Conservation (phyloP, 2,888 invertebrate genomes). For the Platycheirus albimanus region DNA sequence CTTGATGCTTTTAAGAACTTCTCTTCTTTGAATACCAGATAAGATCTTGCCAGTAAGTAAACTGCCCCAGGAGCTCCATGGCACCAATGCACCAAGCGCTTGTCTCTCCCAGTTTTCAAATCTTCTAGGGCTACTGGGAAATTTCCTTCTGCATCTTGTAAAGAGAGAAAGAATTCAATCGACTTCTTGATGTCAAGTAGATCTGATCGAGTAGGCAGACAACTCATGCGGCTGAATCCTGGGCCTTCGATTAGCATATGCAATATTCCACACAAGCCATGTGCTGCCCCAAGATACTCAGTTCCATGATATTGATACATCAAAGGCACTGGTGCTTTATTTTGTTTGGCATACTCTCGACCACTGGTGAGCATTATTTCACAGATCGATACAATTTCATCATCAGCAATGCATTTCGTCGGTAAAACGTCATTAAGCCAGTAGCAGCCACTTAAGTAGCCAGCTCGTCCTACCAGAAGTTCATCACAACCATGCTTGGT, state of each 20-base stretch:
- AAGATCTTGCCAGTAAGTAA: slow-evolving; percentile 92
- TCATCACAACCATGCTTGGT: slow-evolving; percentile 90
- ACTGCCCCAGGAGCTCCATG: slow-evolving; percentile 93
- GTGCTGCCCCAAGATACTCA: slow-evolving; percentile 85
- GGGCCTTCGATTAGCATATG: slow-evolving; percentile 86
- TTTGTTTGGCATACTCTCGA: slow-evolving; percentile 85
- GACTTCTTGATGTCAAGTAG: slow-evolving; percentile 85
- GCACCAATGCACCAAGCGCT: slow-evolving; percentile 94
- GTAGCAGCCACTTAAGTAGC: slow-evolving; percentile 90
- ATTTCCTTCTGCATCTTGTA: slow-evolving; percentile 88
- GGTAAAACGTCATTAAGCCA: slow-evolving; percentile 85
- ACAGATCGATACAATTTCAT: slow-evolving; percentile 87
- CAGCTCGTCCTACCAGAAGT: slow-evolving; percentile 92
- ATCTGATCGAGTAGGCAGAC: slow-evolving; percentile 78
- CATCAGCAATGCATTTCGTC: slow-evolving; percentile 80
- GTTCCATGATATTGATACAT: slow-evolving; percentile 87
- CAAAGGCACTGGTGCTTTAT: slow-evolving; percentile 86
- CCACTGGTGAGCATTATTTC: slow-evolving; percentile 89
- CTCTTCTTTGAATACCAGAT: slow-evolving; percentile 88
- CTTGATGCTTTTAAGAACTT: slow-evolving; percentile 88
- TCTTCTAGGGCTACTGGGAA: slow-evolving; percentile 90
- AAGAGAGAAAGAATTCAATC: slow-evolving; percentile 85
- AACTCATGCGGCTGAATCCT: slow-evolving; percentile 79
- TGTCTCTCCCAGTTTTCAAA: slow-evolving; percentile 83
- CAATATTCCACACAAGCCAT: slow-evolving; percentile 87